phyloP scores from a whole-genome alignment of 2,113 vertebrate species.

The Colistium nudipinnis region DNA sequence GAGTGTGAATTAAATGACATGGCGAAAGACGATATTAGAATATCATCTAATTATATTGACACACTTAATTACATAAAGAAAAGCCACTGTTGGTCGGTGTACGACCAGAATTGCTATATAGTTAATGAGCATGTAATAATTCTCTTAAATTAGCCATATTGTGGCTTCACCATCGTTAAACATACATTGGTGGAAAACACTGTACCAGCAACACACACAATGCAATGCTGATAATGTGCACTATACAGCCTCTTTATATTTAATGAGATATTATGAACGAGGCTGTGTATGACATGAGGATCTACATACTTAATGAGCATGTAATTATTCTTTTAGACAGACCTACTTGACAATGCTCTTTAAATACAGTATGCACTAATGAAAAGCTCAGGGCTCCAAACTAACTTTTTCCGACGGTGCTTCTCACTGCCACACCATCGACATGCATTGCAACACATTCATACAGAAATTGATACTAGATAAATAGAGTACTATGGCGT shows the following conservation, averaged over 20 bases:
- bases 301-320: slow-evolving; percentile 28
- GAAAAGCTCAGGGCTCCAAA: not conserved
- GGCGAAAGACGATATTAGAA: slow-evolving; percentile 56
- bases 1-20: slow-evolving; percentile 52
- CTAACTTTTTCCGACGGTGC: not conserved
- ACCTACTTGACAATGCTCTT: not conserved
- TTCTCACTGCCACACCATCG: not conserved
- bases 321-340: slow-evolving; percentile 19
- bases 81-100: slow-evolving; percentile 36
- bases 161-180: slow-evolving; percentile 31
- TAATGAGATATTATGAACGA: slow-evolving; percentile 1
- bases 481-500: too few relatives aligned
- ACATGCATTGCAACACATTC: not conserved
- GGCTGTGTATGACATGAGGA: slow-evolving; percentile 20
- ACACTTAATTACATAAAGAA: slow-evolving; percentile 60
- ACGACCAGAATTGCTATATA: slow-evolving; percentile 50
- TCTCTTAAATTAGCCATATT: slow-evolving; percentile 25
- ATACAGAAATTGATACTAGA: not conserved
- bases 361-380: slow-evolving; percentile 12
- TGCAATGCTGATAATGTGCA: not conserved
- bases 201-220: not conserved
- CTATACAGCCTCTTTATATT: not conserved
- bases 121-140: slow-evolving; percentile 48
- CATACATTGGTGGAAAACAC: slow-evolving; percentile 9
- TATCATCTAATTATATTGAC: slow-evolving; percentile 70